Evolutionary conservation across 2,888 invertebrate species (phyloP), one percentile per base, ranked within the genome.

Genomic region (Euspilapteryx auroguttella): DNA sequence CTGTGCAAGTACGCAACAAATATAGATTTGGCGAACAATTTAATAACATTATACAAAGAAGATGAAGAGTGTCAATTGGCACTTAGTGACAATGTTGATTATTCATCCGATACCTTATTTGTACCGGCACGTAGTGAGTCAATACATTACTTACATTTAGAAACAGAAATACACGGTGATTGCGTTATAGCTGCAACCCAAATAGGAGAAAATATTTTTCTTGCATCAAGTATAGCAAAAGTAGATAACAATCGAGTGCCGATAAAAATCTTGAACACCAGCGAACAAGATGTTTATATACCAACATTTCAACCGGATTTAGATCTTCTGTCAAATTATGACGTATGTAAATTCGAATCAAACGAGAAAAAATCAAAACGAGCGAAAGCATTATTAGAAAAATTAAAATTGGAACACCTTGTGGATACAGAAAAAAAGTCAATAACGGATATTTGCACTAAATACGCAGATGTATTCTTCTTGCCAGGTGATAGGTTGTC

Each of bases 401-500:
- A 3, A 11, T 14, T 22, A 17, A 3, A 24, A 14, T 12, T 23
- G 15, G 6, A 3, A 3, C 14, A 28, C 23, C 15, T 28, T 6
- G 14, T 14, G 11, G n/a, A 13, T 10, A 23, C 22, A 10, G 28
- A 28, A 23, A 3, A 23, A 10, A 7, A 10, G 13, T 10, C 13
- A 2, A 21, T 27, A 4, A 15, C 13, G 9, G 3, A 21, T 5
- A n/a, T 27, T 8, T 21, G 27, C 13, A 15, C 13, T 2, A 21
- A 27, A 12, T 26, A 26, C 9, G 17, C 26, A 9, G 26, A 26
- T 12, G n/a, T 25, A 3, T 25, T 25, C 9, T 10, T 14, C 14
- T 15, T 13, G 3, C 9, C 8, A 3, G 25, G 26, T 6, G 26
- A 26, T 12, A 26, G 7, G 11, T 12, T 26, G 7, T 4, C 20